Base-by-base conservation (phyloP, 2,797 vertebrate species). In the Acanthopagrus latus region DNA sequence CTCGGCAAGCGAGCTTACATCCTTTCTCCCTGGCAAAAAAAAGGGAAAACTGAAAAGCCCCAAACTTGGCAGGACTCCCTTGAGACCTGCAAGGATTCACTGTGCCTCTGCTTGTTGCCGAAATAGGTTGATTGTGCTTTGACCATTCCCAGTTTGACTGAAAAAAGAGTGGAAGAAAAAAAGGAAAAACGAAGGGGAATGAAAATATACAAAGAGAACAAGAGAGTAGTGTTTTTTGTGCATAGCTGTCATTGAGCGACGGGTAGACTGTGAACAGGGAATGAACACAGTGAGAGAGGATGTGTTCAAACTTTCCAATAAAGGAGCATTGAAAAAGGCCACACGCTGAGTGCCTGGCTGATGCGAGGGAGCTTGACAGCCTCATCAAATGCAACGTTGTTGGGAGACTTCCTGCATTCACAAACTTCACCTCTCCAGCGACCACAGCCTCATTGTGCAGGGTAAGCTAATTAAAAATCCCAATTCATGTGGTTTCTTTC, bases 241-340 rank as follows among this genome's bases (percentile, higher is more conserved):
- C 71, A 82, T 50, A 54, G 86, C 86, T 83, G 86, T 86, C 85
- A 84, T 66, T 84, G 72, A 79, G 83, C 54, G 52, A 78, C 71
- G 43, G 76, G 67, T 76, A 84, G 80, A 71, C 79, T 82, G 78
- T 60, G 79, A 91, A 88, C 81, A 44, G 84, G 83, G 87, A 88
- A 74, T 74, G 80, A 82, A 85, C 86, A 71, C 74, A 82, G 83
- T 16, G 67, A 87, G 62, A 80, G 81, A 81, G 84, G 87, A 86
- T 91, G 89, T 93, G 91, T 95, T 88, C 86, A 91, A 91, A 92
- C 89, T 91, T 91, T 74, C 77, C 82, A 64, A 90, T 84, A 88
- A 86, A 90, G 78, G 78, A 41, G 64, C 46, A 74, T 52, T 86
- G 82, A 88, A 78, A 79, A 76, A 81, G 89, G 93, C 87, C 90